Conservation (phyloP, 92 coral and sea anemone genomes). For the Metridium senile region DNA sequence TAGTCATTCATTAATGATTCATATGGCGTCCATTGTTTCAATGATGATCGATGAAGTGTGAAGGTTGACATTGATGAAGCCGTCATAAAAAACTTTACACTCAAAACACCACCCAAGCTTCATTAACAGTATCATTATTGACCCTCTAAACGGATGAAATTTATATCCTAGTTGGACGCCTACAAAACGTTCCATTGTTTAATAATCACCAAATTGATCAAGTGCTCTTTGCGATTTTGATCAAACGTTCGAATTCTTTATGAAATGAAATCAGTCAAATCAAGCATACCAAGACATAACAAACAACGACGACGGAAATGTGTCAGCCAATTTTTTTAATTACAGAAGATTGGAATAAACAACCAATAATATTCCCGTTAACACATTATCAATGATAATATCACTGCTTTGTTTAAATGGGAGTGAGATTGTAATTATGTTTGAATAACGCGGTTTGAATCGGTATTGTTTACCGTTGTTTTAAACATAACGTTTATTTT, state of each 20-base stretch:
- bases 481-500: no score
- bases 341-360: no score
- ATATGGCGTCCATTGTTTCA: conserved; percentile 9
- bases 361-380: no score
- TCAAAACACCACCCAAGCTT: not conserved
- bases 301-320: not conserved
- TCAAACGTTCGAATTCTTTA: conserved; percentile 3
- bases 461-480: no score
- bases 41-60: conserved; percentile 13
- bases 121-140: not conserved
- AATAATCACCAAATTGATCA: not conserved
- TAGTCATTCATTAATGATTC: conserved; percentile 18
- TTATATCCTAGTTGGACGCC: not conserved
- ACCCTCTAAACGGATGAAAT: not conserved
- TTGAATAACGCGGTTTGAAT: no score
- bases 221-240: conserved; percentile 2
- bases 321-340: no score
- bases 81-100: not conserved
- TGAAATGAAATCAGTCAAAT: not conserved
- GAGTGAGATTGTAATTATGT: no score
- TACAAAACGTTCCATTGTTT: not conserved
- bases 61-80: not conserved
- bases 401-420: no score
- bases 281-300: not conserved
- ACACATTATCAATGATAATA: no score